A percentile compares a stretch with the other conserved stretches of the same genome.
These are phyloP conservation scores for Aurelia aurita DNA, from an alignment of 30 jellyfish, hydroid and myxozoan genomes.

Conservation along the genomic window DNA sequence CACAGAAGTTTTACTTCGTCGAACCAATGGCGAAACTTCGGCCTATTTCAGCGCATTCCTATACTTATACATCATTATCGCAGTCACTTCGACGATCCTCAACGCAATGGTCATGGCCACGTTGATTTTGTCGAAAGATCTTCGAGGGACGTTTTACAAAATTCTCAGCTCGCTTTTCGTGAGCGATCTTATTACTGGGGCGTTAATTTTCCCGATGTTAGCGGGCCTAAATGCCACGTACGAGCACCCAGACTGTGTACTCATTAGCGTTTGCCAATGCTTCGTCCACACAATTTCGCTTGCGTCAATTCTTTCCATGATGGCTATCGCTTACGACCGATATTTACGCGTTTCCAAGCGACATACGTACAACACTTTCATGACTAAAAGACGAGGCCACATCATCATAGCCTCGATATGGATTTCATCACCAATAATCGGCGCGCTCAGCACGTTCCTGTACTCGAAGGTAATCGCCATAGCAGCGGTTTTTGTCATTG, in stretches of 20 bases:
- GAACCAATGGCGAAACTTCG: slow-evolving; percentile 31
- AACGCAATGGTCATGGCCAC: slow-evolving; percentile 26
- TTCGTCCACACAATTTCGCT: slow-evolving; percentile 41
- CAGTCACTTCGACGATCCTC: slow-evolving; percentile 20
- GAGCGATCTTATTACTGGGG: slow-evolving; percentile 51
- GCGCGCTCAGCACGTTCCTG: slow-evolving; percentile 23
- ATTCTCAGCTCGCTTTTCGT: slow-evolving; percentile 52
- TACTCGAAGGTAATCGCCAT: slow-evolving; percentile 23
- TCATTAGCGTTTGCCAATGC: slow-evolving; percentile 21
- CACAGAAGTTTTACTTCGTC: slow-evolving; percentile 18
- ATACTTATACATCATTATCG: slow-evolving; percentile 19
- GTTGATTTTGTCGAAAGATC: slow-evolving; percentile 25
- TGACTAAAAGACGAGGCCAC: slow-evolving; percentile 46
- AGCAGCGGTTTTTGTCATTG: slow-evolving; percentile 12
- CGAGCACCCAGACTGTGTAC: slow-evolving; percentile 40
- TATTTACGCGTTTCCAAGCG: slow-evolving; percentile 52
- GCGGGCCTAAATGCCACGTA: slow-evolving; percentile 44
- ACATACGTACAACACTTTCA: slow-evolving; percentile 47
- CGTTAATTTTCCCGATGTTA: slow-evolving; percentile 50
- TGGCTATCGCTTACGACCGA: slow-evolving; percentile 67
- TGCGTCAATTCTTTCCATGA: slow-evolving; percentile 57
- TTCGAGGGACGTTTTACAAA: slow-evolving; percentile 52
- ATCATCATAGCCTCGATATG: slow-evolving; percentile 26
- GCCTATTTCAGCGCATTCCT: slow-evolving; percentile 14
- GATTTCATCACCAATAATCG: slow-evolving; percentile 17